Evolutionary conservation across 2,888 invertebrate species (phyloP), one percentile per base, ranked within the genome.

Genomic region (Nephrocerus scutellatus): DNA sequence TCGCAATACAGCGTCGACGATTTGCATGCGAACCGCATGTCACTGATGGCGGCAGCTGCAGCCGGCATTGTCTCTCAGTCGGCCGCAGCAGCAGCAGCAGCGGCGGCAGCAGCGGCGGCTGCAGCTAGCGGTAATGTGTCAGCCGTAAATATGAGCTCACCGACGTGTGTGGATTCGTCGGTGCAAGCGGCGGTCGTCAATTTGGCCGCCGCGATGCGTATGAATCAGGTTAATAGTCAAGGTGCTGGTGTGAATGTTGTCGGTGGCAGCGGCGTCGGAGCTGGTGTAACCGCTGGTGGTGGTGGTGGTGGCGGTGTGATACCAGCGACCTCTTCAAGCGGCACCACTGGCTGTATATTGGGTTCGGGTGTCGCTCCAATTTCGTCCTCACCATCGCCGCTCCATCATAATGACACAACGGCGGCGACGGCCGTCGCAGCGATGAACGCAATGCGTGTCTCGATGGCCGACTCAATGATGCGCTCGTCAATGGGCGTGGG

Each of bases 161-260:
- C 73, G 2, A 70, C 70, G 15, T 44, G 48, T 3, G 50, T 48
- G 14, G 71, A 38, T 39, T 73, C 74, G 2, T 82, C 80, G 7
- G 80, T 80, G 4, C 80, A 80, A 59, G 82, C 82, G 6, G 83
- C 83, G 4, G 81, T 80, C 9, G 83, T 82, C 2, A 84, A 83
- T 57, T 69, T 84, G 42, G 84, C 84, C 6, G 81, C 83, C 32
- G 84, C 83, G 2, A 84, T 84, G 82, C 70, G 84, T 46, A 76
- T 82, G 53, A 74, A 72, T 38, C 49, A 53, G 43, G 51, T 43
- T 1, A 43, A 42, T 34, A 56, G 49, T 41, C 45, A 38, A 8
- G 29, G 38, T 9, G 35, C 40, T 5, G 46, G 10, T 9, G 10
- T 22, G 23, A 22, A 22, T 9, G 23, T 10, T 9, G 10, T 22